A percentile compares a stretch with the other conserved stretches of the same genome.
phyloP scores from a whole-genome alignment of 2,113 vertebrate genomes.

The Pelmatolapia mariae region DNA sequence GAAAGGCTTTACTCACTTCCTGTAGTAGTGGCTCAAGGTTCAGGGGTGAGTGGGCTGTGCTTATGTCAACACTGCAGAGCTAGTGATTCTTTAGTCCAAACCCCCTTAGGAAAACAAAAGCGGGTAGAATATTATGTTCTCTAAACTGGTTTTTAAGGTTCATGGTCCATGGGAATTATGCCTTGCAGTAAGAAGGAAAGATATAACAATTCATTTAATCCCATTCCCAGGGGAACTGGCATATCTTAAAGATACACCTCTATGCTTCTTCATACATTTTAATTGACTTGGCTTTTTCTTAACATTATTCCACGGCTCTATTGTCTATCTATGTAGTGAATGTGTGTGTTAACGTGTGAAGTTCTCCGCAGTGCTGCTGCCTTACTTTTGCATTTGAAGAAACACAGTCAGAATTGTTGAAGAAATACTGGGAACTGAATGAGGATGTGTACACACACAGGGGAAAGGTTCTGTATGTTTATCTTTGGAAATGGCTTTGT shows the following conservation, averaged over 20 bases:
- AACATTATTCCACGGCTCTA: neutral
- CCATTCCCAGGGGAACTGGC: slow-evolving; percentile 9
- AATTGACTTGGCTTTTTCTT: neutral
- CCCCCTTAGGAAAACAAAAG: slow-evolving; percentile 50
- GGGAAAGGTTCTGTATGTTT: slow-evolving; percentile 61
- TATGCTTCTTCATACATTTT: neutral
- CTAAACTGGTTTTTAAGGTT: slow-evolving; percentile 16
- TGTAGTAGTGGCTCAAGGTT: slow-evolving; percentile 53
- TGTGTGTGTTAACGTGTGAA: neutral
- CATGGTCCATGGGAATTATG: slow-evolving; percentile 50
- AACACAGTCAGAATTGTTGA: slow-evolving; percentile 2
- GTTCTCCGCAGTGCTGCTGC: neutral
- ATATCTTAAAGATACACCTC: neutral
- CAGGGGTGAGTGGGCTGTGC: slow-evolving; percentile 49
- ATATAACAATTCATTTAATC: slow-evolving; percentile 40
- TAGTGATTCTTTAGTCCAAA: slow-evolving; percentile 36
- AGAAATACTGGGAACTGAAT: slow-evolving; percentile 25
- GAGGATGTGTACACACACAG: slow-evolving; percentile 10
- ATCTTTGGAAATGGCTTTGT: slow-evolving; percentile 66
- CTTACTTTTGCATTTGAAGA: neutral
- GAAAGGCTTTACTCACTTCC: slow-evolving; percentile 61
- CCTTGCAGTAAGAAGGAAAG: slow-evolving; percentile 16
- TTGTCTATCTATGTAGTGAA: neutral
- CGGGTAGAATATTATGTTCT: slow-evolving; percentile 48
- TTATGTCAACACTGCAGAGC: slow-evolving; percentile 48